phyloP scores from a whole-genome alignment of 2,797 vertebrate species.

The Poeciliopsis paucimaculata region DNA sequence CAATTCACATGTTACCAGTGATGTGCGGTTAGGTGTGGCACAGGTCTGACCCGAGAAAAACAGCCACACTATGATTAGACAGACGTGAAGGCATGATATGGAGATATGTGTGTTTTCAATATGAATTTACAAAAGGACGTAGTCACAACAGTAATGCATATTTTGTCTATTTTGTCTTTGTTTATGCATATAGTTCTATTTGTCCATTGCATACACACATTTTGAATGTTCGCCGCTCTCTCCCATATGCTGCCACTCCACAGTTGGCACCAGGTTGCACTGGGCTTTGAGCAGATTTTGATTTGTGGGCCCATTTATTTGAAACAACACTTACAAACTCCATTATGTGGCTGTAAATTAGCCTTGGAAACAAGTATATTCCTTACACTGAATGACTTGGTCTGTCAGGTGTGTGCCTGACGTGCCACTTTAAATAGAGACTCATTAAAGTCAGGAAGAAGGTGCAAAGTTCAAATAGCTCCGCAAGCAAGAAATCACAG shows the following conservation, averaged over 20 bases:
- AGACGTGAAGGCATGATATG: neutral
- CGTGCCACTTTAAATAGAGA: neutral
- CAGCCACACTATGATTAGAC: neutral
- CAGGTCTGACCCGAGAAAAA: neutral
- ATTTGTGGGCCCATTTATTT: neutral
- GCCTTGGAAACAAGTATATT: neutral
- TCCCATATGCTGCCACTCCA: neutral
- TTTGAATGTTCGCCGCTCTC: neutral
- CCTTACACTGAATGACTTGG: neutral
- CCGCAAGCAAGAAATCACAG: neutral
- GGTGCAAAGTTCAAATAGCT: neutral
- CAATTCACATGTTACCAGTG: neutral
- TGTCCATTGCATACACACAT: neutral
- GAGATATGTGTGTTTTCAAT: neutral
- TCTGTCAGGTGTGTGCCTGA: neutral
- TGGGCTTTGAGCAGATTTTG: neutral
- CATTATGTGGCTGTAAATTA: neutral
- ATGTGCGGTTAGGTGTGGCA: accelerated
- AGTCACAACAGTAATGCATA: neutral
- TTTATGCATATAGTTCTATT: neutral
- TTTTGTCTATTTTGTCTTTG: neutral
- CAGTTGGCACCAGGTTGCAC: neutral
- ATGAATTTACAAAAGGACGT: neutral
- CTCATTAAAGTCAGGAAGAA: neutral
- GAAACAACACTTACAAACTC: neutral